Evolutionary conservation across 1,140 invertebrate species (phyloP).

Genomic region (Meteorus sp.): DNA sequence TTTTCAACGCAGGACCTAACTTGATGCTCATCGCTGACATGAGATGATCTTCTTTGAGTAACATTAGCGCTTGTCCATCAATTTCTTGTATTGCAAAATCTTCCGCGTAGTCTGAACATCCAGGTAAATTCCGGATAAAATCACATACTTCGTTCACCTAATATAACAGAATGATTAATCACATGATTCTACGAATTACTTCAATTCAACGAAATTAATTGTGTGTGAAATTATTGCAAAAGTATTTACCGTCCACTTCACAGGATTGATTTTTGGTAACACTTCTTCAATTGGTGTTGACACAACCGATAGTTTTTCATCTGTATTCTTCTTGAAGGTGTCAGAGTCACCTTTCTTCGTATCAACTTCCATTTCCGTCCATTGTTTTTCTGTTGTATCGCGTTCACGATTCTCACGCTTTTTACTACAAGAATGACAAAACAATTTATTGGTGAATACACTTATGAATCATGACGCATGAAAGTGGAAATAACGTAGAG

Average conservation of each 20-base stretch:
- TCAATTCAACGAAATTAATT: constrained; percentile 6
- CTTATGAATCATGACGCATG: neutral
- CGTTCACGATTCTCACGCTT: constrained; percentile 48
- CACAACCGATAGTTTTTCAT: constrained; percentile 54
- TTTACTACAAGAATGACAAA: constrained; percentile 44
- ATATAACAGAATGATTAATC: constrained; percentile 20
- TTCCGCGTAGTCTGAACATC: constrained; percentile 90
- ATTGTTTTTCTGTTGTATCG: constrained; percentile 48
- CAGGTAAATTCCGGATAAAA: constrained; percentile 82
- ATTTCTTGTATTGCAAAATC: constrained; percentile 95
- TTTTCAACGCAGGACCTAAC: constrained; percentile 91
- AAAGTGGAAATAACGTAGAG: neutral
- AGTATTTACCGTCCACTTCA: constrained; percentile 72
- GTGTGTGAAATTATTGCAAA: neutral
- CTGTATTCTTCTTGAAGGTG: constrained; percentile 55
- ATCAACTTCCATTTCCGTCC: constrained; percentile 51
- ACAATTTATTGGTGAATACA: constrained; percentile 1
- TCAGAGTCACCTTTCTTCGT: constrained; percentile 46
- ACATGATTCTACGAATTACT: neutral
- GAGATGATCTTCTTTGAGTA: constrained; percentile 93
- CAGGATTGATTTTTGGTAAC: constrained; percentile 66
- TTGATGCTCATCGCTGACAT: constrained; percentile 95
- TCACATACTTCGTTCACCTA: constrained; percentile 78
- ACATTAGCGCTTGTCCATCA: constrained; percentile 89
- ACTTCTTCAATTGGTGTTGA: constrained; percentile 56